Evolutionary conservation across 1,140 invertebrate species (phyloP), one percentile per base, ranked within the genome.

Genomic region (Ruditapes philippinarum): DNA sequence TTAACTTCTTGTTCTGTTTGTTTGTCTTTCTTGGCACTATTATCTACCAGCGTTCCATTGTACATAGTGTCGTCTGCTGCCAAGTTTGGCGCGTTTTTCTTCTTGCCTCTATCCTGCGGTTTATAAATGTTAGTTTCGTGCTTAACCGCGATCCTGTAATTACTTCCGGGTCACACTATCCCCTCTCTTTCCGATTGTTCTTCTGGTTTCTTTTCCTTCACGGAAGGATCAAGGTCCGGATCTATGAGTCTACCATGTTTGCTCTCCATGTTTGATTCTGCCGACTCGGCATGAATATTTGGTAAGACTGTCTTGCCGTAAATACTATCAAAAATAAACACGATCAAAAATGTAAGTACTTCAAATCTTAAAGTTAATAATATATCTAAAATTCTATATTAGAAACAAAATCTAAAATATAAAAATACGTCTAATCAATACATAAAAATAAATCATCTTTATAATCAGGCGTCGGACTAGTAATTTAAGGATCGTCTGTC

Each of bases 71-170:
- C n/a, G n/a, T n/a, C n/a, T n/a, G n/a, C n/a, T n/a, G n/a, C n/a
- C n/a, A n/a, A n/a, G n/a, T 57, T 22, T 22, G 19, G 4, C 19
- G 19, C 17, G n/a, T 57, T 3, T 11, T 19, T n/a, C 25, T 49
- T 60, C 31, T 25, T 88, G 17, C 68, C 68, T 25, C 70, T n/a
- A 45, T 74, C 70, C 49, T 74, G 70, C 0, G 70, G 70, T 74
- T 22, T 74, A 40, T 74, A 74, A 45, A 74, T 74, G n/a, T 62
- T 62, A 28, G 57, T 62, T n/a, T 28, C 38, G 19, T 25, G 73
- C 5, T 42, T 7, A 17, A 28, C 4, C 25, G 73, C 17, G 73
- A 40, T 42, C 22, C 38, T 28, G 5, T 40, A 28, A n/a, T 19
- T n/a, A 76, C 31, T 22, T 76, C 68, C 38, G 17, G n/a, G 25